Percentiles rank a stretch among this genome's conserved stretches.
Evolutionary conservation across 2,888 invertebrate genomes (phyloP).

Genomic region (Thelaira solivaga): DNA sequence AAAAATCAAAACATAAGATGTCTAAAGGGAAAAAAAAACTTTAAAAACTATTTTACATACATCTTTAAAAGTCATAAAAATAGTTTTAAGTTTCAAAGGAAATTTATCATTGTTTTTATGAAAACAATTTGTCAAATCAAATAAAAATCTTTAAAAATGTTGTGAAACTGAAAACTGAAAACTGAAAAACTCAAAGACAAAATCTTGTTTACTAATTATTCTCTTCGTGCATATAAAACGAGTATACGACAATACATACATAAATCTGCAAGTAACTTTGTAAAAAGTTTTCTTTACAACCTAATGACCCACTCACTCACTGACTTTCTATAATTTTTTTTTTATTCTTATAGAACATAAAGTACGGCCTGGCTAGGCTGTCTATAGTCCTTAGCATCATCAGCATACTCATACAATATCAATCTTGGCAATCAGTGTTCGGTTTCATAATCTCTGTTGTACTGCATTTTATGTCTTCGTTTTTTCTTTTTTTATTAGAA

Average conservation of each 20-base stretch:
- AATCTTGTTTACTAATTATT: background rate
- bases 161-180: background rate
- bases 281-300: conserved; percentile 24
- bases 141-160: background rate
- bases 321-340: conserved; percentile 53
- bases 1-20: background rate
- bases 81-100: conserved; percentile 37
- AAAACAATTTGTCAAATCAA: conserved; percentile 21
- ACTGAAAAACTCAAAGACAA: too few relatives aligned
- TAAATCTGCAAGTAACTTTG: too few relatives aligned
- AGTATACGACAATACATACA: too few relatives aligned
- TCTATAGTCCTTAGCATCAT: conserved; percentile 23
- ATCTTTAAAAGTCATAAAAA: background rate
- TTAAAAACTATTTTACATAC: background rate
- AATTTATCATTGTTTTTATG: conserved; percentile 10
- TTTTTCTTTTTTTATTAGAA: background rate
- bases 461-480: background rate
- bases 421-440: conserved; percentile 40
- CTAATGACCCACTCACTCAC: conserved; percentile 58
- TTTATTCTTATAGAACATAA: conserved; percentile 39
- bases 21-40: conserved; percentile 30
- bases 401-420: conserved; percentile 33
- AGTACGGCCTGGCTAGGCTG: conserved; percentile 12
- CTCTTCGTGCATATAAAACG: too few relatives aligned
- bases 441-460: conserved; percentile 24